phyloP scores from a whole-genome alignment of 1,140 invertebrate genomes.

The Drosophila bocqueti region DNA sequence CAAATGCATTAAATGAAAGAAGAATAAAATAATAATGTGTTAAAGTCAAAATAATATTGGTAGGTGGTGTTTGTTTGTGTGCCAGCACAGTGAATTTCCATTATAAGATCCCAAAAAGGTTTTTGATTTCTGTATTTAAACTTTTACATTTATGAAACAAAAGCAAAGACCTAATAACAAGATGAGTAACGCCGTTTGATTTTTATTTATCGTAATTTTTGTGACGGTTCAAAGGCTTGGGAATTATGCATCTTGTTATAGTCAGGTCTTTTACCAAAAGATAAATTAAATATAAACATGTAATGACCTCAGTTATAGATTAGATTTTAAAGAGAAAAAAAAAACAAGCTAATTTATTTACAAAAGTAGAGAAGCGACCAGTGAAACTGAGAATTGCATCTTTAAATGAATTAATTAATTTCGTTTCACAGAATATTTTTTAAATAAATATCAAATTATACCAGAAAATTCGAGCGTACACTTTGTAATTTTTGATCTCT shows the following conservation, averaged over 20 bases:
- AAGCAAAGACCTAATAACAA: background rate
- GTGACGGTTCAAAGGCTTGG: no score
- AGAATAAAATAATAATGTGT: constrained; percentile 32
- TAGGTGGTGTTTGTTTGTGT: background rate
- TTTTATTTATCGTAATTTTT: no score
- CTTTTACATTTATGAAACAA: background rate
- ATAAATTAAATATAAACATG: background rate
- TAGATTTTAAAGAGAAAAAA: background rate
- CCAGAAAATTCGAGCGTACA: background rate
- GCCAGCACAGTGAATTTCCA: constrained; percentile 36
- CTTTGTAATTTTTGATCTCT: background rate
- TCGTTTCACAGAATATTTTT: background rate
- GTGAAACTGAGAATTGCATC: background rate
- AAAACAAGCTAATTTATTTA: background rate
- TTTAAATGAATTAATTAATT: background rate
- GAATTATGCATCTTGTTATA: background rate
- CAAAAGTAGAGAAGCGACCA: background rate
- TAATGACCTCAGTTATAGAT: background rate
- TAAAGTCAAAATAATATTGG: constrained; percentile 12
- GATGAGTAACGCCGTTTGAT: background rate
- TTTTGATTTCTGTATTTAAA: no score
- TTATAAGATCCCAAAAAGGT: constrained; percentile 7
- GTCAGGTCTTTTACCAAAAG: background rate
- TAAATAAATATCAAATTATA: background rate
- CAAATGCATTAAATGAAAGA: constrained; percentile 5